Conservation (phyloP, 2,888 invertebrate genomes). For the Conomelus anceps region DNA sequence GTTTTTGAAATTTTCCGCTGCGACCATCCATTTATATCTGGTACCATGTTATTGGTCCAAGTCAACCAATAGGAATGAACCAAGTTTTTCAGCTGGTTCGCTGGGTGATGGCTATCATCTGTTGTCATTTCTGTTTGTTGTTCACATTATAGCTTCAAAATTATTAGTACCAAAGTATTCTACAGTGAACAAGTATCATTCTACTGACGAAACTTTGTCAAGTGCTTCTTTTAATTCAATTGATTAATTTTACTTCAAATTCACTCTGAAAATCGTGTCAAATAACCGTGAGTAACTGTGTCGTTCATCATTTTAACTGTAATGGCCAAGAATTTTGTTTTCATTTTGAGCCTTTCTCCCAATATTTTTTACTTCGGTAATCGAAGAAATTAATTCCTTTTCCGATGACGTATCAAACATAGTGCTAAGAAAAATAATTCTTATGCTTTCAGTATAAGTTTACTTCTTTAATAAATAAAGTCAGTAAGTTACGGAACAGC, state of each 20-base stretch:
- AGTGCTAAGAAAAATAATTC: too few species aligned
- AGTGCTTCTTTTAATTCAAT: not conserved
- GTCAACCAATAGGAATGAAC: constrained; percentile 24
- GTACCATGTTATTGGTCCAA: not conserved
- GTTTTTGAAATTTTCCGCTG: not conserved
- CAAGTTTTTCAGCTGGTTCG: constrained; percentile 26
- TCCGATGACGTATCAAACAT: too few species aligned
- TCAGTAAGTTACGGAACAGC: not conserved
- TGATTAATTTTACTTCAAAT: not conserved
- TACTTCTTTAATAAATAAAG: not conserved
- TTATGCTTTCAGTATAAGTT: not conserved
- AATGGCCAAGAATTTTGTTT: not conserved
- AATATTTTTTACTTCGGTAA: not conserved
- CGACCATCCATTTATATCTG: not conserved
- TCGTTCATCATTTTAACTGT: not conserved
- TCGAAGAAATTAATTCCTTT: too few species aligned
- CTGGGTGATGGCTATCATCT: constrained; percentile 2
- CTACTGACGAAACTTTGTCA: too few species aligned
- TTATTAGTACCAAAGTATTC: not conserved
- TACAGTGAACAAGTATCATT: not conserved
- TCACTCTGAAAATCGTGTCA: not conserved
- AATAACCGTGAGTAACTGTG: not conserved
- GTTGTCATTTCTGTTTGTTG: constrained; percentile 15
- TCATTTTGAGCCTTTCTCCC: not conserved
- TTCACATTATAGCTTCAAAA: not conserved